A percentile compares a stretch with the other conserved stretches of the same genome.
These are phyloP conservation scores for Bubalus kerabau DNA, from an alignment of 2,113 vertebrate genomes.

Conservation along the genomic window DNA sequence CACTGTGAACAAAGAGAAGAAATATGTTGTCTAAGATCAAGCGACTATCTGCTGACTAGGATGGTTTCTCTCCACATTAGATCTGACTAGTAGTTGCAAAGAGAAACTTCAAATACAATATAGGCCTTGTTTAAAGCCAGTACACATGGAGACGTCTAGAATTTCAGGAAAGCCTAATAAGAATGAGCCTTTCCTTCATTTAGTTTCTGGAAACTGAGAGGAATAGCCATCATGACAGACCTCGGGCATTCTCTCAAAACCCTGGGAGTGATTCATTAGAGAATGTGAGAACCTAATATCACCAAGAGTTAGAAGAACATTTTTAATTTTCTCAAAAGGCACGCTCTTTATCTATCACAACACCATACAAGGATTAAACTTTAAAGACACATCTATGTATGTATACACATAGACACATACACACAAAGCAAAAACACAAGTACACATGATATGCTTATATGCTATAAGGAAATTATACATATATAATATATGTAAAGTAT, in stretches of 20 bases:
- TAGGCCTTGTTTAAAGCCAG: neutral
- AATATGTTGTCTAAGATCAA: neutral
- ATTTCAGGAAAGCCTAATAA: neutral
- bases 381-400: neutral
- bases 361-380: fast-evolving
- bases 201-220: neutral
- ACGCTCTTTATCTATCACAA: neutral
- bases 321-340: neutral
- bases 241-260: neutral
- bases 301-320: neutral
- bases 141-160: neutral
- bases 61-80: neutral
- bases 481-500: neutral
- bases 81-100: neutral
- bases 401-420: neutral
- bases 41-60: neutral
- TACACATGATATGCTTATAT: neutral
- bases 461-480: neutral
- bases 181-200: neutral
- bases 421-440: neutral
- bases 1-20: neutral
- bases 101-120: neutral
- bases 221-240: neutral
- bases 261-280: neutral
- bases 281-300: no score